phyloP scores from a whole-genome alignment of 2,888 invertebrate genomes.

The Hemaris fuciformis region DNA sequence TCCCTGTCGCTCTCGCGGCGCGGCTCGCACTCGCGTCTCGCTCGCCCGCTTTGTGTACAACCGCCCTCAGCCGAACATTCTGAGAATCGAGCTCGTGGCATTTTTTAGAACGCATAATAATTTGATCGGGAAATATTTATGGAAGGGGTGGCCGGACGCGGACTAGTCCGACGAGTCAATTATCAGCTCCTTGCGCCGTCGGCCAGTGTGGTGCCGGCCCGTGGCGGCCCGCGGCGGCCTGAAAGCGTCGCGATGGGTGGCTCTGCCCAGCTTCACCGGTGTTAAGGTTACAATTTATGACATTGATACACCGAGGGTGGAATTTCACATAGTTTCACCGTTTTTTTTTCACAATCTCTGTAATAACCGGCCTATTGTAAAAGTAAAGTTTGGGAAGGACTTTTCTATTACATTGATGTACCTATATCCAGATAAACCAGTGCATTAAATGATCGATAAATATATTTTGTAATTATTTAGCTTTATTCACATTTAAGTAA shows the following conservation, averaged over 20 bases:
- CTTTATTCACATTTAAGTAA: not conserved
- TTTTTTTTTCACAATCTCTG: conserved; percentile 31
- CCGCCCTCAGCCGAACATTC: conserved; percentile 72
- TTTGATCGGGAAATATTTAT: conserved; percentile 82
- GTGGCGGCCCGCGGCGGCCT: conserved; percentile 49
- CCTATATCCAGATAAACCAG: not conserved
- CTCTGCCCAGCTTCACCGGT: conserved; percentile 52
- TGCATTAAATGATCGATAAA: not conserved
- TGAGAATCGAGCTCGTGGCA: conserved; percentile 73
- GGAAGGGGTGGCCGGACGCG: conserved; percentile 76
- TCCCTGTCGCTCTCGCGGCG: conserved; percentile 46
- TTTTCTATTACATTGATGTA: not conserved
- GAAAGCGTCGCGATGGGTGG: conserved; percentile 73
- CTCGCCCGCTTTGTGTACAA: conserved; percentile 66
- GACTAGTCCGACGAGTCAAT: conserved; percentile 74
- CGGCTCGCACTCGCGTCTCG: conserved; percentile 42
- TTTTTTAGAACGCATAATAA: conserved; percentile 78
- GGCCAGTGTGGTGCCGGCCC: not conserved
- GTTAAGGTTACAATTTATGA: conserved; percentile 66
- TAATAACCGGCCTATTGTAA: not conserved
- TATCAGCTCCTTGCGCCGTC: conserved; percentile 57
- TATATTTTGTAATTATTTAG: not conserved
- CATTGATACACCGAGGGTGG: conserved; percentile 55
- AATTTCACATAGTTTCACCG: conserved; percentile 62
- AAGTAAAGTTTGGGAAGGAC: not conserved